These are phyloP conservation scores for Elysia crispata DNA, from an alignment of 2,888 invertebrate species.

Conservation along the genomic window DNA sequence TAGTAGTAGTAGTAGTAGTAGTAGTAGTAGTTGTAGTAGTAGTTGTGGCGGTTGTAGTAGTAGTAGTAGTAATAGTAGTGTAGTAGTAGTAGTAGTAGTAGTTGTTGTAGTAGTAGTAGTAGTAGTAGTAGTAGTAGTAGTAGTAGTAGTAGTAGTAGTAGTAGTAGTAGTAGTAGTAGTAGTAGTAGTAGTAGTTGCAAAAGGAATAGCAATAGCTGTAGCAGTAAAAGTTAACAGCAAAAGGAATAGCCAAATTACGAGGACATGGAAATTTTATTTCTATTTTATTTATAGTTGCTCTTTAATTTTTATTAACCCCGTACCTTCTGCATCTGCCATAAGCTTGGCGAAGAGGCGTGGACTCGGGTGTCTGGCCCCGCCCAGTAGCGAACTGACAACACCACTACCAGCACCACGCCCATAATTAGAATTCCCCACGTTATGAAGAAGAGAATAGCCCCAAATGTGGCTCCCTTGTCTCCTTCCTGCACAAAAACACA, in stretches of 20 bases:
- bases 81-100: background rate
- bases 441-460: constrained; percentile 58
- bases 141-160: constrained; percentile 42
- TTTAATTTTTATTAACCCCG: constrained; percentile 37
- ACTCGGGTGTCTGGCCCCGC: constrained; percentile 65
- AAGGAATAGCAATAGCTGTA: constrained; percentile 29
- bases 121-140: constrained; percentile 23
- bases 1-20: too few species aligned
- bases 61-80: too few species aligned
- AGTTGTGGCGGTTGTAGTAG: too few species aligned
- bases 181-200: constrained; percentile 33
- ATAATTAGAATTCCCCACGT: constrained; percentile 58
- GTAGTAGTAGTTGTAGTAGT: too few species aligned
- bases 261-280: background rate
- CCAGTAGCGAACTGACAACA: constrained; percentile 63
- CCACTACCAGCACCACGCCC: constrained; percentile 55
- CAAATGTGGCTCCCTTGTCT: constrained; percentile 60
- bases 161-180: constrained; percentile 33
- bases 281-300: too few species aligned
- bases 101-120: constrained; percentile 14
- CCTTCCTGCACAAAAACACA: constrained; percentile 45
- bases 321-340: constrained; percentile 66
- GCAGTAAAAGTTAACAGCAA: background rate
- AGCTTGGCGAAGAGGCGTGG: constrained; percentile 65
- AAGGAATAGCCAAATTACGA: background rate